These are phyloP conservation scores for Chaenocephalus aceratus DNA, from an alignment of 2,113 vertebrate genomes.

Conservation along the genomic window DNA sequence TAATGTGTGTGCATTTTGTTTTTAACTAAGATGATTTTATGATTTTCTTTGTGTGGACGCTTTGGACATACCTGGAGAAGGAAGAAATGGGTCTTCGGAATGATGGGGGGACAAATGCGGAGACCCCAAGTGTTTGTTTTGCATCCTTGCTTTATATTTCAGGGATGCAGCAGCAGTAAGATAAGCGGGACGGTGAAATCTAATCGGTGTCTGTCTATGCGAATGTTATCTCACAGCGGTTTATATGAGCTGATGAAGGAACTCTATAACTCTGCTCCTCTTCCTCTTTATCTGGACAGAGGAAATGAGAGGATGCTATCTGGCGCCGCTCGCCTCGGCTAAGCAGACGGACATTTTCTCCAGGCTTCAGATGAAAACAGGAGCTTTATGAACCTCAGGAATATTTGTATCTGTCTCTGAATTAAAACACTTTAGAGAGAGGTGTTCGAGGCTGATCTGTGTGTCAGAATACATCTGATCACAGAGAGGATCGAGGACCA, in stretches of 20 bases:
- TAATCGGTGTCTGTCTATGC: conserved; percentile 79
- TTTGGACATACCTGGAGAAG: no score
- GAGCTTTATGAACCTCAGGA: conserved; percentile 37
- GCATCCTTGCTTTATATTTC: conserved; percentile 61
- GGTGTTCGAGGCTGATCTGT: no score
- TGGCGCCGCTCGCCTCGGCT: conserved; percentile 27
- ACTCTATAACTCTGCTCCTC: conserved; percentile 75
- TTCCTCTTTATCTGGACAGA: conserved; percentile 73
- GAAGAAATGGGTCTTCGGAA: no score
- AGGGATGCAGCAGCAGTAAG: conserved; percentile 60
- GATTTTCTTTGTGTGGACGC: no score
- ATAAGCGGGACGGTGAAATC: conserved; percentile 66
- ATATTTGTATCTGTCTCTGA: no score
- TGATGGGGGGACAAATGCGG: no score
- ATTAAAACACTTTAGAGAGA: no score
- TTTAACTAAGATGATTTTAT: no score
- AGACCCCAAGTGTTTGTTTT: conserved; percentile 10
- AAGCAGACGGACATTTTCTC: conserved; percentile 67
- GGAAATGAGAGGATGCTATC: conserved; percentile 85
- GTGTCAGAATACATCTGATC: no score
- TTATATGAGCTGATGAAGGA: conserved; percentile 79
- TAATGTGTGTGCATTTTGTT: no score
- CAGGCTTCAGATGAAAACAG: conserved; percentile 45
- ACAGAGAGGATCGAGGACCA: no score
- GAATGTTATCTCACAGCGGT: conserved; percentile 78